A percentile compares a stretch with the other conserved stretches of the same genome.
Conservation (phyloP, 2,797 vertebrate species). For the Bradypus variegatus region DNA sequence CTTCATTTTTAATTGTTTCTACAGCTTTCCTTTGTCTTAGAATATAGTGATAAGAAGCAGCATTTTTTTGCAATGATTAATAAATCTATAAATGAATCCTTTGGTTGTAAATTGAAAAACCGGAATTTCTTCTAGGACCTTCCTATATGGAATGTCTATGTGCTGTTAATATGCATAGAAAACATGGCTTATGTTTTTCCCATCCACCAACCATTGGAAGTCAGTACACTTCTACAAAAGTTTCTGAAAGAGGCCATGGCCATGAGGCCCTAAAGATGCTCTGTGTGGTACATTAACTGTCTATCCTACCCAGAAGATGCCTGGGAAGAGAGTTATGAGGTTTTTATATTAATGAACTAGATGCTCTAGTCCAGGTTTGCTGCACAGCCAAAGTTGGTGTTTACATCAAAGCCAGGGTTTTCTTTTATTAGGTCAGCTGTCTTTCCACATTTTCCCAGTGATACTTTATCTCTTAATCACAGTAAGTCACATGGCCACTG, state of each 20-base stretch:
- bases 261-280: not conserved
- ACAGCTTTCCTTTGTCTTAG: slow-evolving; percentile 54
- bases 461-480: not conserved
- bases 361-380: not conserved
- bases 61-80: slow-evolving; percentile 44
- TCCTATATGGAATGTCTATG: slow-evolving; percentile 4
- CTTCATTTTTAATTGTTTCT: slow-evolving; percentile 64
- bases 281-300: not conserved
- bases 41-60: slow-evolving; percentile 37
- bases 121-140: slow-evolving; percentile 48
- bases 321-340: not conserved
- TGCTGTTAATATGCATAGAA: not conserved
- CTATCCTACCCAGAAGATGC: not conserved
- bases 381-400: not conserved
- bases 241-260: not conserved
- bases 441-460: not conserved
- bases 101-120: slow-evolving; percentile 33
- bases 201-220: not conserved
- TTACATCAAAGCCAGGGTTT: not conserved
- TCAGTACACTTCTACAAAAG: not conserved
- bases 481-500: not conserved
- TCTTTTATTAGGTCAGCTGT: not conserved
- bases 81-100: slow-evolving; percentile 32
- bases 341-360: not conserved
- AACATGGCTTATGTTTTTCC: not conserved